phyloP scores from a whole-genome alignment of 2,113 vertebrate species.

The Gnathonemus longibarbis region DNA sequence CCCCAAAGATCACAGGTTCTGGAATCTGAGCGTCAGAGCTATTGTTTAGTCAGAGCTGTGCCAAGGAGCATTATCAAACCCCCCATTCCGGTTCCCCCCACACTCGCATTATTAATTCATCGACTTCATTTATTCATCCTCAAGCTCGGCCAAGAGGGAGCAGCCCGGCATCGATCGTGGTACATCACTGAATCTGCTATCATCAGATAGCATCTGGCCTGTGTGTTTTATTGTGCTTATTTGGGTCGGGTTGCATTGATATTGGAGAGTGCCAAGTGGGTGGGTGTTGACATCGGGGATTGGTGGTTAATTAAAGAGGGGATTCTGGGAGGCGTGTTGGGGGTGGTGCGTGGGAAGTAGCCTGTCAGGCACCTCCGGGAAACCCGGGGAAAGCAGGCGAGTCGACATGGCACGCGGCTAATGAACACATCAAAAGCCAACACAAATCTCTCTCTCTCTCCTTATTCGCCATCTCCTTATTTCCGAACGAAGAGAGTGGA shows the following conservation, averaged over 20 bases:
- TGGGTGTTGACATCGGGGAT: background rate
- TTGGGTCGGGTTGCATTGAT: background rate
- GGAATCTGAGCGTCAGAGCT: background rate
- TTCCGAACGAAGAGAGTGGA: background rate
- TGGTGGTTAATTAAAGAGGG: constrained; percentile 3
- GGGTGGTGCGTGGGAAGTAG: background rate
- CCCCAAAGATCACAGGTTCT: background rate
- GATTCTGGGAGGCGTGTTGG: background rate
- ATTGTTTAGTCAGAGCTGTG: background rate
- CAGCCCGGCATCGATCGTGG: background rate
- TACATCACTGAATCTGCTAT: background rate
- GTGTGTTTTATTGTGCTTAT: background rate
- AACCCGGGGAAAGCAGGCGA: background rate
- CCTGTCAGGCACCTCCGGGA: background rate
- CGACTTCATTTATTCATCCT: background rate
- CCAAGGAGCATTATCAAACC: background rate
- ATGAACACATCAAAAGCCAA: background rate
- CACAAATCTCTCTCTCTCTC: background rate
- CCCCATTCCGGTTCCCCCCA: background rate
- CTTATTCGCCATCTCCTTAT: background rate
- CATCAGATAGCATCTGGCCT: background rate
- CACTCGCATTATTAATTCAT: constrained; percentile 11
- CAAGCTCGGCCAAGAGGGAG: background rate
- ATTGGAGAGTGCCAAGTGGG: background rate
- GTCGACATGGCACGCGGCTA: background rate